These are phyloP conservation scores for Drosophila takahashii DNA, from an alignment of 1,140 invertebrate species.

Conservation along the genomic window DNA sequence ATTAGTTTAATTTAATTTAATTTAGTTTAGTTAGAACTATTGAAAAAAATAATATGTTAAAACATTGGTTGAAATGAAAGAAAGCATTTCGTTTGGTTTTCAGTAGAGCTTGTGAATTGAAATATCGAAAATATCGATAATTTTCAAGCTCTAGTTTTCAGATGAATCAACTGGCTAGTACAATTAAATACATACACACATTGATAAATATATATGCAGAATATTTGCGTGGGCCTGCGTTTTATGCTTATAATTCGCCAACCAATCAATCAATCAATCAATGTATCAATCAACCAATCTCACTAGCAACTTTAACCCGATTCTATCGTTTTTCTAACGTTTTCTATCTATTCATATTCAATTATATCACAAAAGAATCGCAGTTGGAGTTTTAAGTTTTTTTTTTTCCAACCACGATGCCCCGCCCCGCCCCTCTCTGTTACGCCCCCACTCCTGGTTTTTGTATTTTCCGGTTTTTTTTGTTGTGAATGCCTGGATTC, in stretches of 20 bases:
- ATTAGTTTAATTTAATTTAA: slow-evolving; percentile 48
- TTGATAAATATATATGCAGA: not conserved
- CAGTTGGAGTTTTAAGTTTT: slow-evolving; percentile 35
- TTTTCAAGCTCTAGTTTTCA: too few species aligned
- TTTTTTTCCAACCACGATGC: not conserved
- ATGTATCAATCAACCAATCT: slow-evolving; percentile 16
- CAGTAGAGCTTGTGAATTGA: too few species aligned
- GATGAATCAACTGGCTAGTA: slow-evolving; percentile 41
- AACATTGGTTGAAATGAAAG: slow-evolving; percentile 9
- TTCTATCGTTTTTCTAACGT: slow-evolving; percentile 36
- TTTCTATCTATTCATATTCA: slow-evolving; percentile 62
- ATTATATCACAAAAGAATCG: slow-evolving; percentile 70
- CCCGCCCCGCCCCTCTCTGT: not conserved
- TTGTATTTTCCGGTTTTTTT: not conserved
- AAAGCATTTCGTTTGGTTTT: slow-evolving; percentile 14
- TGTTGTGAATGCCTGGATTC: not conserved
- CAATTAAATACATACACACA: slow-evolving; percentile 9
- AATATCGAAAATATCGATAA: too few species aligned
- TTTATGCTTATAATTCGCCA: slow-evolving; percentile 8
- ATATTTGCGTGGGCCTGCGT: slow-evolving; percentile 7
- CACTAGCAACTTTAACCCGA: slow-evolving; percentile 50
- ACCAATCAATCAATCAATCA: slow-evolving; percentile 25
- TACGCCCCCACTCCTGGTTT: not conserved
- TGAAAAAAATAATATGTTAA: too few species aligned
- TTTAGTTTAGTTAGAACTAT: slow-evolving; percentile 33